Evolutionary conservation across 2,888 invertebrate genomes (phyloP), one percentile per base, ranked within the genome.

Genomic region (Scrobipalpa atriplicella): DNA sequence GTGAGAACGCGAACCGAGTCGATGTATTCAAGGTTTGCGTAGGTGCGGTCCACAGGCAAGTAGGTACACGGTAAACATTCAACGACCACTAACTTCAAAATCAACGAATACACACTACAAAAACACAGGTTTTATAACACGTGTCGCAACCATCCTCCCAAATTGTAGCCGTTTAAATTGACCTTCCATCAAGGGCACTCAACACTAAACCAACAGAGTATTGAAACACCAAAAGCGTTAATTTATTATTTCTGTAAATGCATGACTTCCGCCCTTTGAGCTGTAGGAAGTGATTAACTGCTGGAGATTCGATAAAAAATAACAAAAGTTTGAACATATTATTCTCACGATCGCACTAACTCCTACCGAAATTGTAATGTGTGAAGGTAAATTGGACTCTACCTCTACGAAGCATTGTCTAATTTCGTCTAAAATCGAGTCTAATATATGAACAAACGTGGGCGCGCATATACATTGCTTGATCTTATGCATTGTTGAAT

Each of bases 201-300:
- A 69, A 75, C 72, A 69, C 70, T 74, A 73, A 78, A 80, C 78
- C 80, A 75, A 72, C 73, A 73, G 77, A 80, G 79, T 82, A 82
- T 84, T 82, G 83, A 86, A 86, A 86, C 80, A 83, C 79, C 83
- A 77, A 82, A 84, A 76, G 83, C 81, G 86, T 86, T 89, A 87
- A 90, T 89, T 87, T 87, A 86, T 86, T 90, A 88, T 86, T 86
- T 86, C 79, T 87, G 80, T 86, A 86, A 87, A 84, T 82, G 81
- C 86, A 86, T 78, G 85, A 87, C 89, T 92, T 91, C 92, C 92
- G 90, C 90, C 87, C 89, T 90, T 89, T 85, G 83, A 83, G 80
- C 82, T 86, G 86, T 90, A 90, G 90, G 91, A 91, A 92, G 89
- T 87, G 90, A 91, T 91, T 90, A 87, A 86, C 82, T 86, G 82